Evolutionary conservation across 2,113 vertebrate species (phyloP).

Genomic region (Pelvicachromis taeniatus): DNA sequence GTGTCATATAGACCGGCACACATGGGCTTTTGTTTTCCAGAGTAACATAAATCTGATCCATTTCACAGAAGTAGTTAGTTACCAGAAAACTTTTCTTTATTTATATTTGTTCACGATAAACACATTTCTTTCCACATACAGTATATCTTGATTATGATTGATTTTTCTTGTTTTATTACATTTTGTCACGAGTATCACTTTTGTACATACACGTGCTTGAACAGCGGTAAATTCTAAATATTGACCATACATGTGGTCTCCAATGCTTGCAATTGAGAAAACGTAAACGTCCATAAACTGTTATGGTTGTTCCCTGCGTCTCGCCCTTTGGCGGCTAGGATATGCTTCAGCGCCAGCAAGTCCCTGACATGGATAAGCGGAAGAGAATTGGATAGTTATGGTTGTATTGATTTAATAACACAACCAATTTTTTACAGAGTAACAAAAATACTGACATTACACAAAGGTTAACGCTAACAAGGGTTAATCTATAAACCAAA

Average conservation of each 20-base stretch:
- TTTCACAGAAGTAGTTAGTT: not conserved
- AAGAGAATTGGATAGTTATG: not conserved
- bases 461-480: not conserved
- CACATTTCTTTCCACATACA: not conserved
- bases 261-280: not conserved
- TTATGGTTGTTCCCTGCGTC: not conserved
- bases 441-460: not conserved
- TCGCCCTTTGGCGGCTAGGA: not conserved
- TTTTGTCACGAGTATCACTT: not conserved
- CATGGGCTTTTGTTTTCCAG: not conserved
- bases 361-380: not conserved
- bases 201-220: fast-evolving
- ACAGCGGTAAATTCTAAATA: not conserved
- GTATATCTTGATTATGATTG: not conserved
- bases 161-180: not conserved
- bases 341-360: not conserved
- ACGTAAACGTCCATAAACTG: not conserved
- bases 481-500: not conserved
- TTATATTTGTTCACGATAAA: not conserved
- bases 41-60: fast-evolving
- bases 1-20: fast-evolving
- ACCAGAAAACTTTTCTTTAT: not conserved
- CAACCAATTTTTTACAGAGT: not conserved
- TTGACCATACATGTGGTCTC: not conserved
- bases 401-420: not conserved